Base-by-base conservation (phyloP, 2,888 invertebrate species). In the Amphipyra berbera region DNA sequence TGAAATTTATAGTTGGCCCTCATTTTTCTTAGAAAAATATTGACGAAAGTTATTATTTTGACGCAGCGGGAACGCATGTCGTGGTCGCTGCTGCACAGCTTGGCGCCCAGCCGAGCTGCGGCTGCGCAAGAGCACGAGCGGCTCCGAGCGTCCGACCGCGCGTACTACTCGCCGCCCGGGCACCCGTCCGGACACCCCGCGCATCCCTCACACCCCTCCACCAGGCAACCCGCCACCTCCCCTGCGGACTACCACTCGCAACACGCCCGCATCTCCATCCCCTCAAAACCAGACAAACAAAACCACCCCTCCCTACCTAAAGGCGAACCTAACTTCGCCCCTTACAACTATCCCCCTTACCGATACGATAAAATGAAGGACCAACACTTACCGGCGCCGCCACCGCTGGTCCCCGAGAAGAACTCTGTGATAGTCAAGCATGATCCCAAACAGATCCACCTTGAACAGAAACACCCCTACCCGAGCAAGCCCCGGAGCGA, bases 401-500 rank as follows among this genome's bases (percentile, higher is more conserved):
- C 97, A 55, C 96, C 96, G 6, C 90, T 97, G 61, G 94, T 97
- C 76, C 95, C 96, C 79, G 97, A 97, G 88, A 97, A 97, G 88
- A 97, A 96, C 88, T 96, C 97, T 83, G 97, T 97, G 86, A 97
- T 97, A 88, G 97, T 97, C 67, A 97, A 97, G 86, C 97, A 97
- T 88, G 97, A 97, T 82, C 96, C 96, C 56, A 96, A 97, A 87
- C 96, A 96, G 82, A 92, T 95, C 46, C 96, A 96, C 84, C 85
- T 96, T 65, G 96, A 96, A 86, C 95, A 86, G 89, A 96, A 90
- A 90, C 95, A 87, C 64, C 93, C 90, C n/a, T 96, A 96, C 65
- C 95, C 96, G 72, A 95, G 96, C 70, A 96, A 96, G 83, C 90
- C 96, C 62, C 89, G 95, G 73, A 95, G 93, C 67, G 95, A 95